A percentile compares a stretch with the other conserved stretches of the same genome.
Evolutionary conservation across 2,888 invertebrate species (phyloP).

Genomic region (Drosophila trichaetosa): DNA sequence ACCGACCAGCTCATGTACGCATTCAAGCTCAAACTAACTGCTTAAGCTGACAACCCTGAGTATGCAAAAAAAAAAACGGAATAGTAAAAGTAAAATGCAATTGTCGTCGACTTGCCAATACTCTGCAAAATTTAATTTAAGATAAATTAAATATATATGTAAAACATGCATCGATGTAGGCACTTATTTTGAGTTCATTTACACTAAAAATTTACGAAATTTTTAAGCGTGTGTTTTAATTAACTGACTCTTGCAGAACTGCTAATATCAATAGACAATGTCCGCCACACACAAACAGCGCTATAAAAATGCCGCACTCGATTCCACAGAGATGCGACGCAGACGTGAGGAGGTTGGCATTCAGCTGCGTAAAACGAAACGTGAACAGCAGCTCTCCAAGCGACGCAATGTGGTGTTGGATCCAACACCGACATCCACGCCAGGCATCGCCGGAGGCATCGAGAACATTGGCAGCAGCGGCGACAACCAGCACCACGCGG

Average conservation of each 20-base stretch:
- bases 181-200: background rate
- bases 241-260: conserved; percentile 16
- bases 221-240: background rate
- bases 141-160: background rate
- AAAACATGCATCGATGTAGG: background rate
- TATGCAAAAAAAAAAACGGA: conserved; percentile 13
- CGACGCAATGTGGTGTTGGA: conserved; percentile 91
- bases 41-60: conserved; percentile 26
- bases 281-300: conserved; percentile 94
- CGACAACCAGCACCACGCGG: conserved; percentile 82
- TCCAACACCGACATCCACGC: conserved; percentile 83
- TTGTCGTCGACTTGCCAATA: conserved; percentile 28
- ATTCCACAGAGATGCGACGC: conserved; percentile 95
- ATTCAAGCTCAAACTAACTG: background rate
- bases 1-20: background rate
- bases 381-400: conserved; percentile 97
- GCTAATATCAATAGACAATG: conserved; percentile 85
- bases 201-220: background rate
- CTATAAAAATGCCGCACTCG: conserved; percentile 97
- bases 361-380: conserved; percentile 96
- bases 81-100: conserved; percentile 7
- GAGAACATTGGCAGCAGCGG: conserved; percentile 60
- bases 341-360: conserved; percentile 98
- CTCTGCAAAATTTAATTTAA: conserved; percentile 7
- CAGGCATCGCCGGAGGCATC: conserved; percentile 70